Evolutionary conservation across 2,888 invertebrate species (phyloP).

Genomic region (Drosophila aldrichi): DNA sequence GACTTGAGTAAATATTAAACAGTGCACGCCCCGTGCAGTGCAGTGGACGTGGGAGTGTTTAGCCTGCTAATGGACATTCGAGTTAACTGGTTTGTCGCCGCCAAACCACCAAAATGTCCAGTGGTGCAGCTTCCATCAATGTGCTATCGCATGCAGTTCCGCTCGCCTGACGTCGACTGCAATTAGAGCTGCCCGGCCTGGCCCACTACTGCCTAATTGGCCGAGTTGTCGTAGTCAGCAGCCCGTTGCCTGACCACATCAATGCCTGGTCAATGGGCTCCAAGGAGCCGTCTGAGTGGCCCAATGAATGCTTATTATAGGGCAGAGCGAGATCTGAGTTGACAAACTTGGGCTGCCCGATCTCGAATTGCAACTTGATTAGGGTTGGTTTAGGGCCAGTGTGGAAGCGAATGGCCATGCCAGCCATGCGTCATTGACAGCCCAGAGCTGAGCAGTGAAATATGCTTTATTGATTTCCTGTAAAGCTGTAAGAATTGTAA

Average conservation of each 20-base stretch:
- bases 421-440: constrained; percentile 14
- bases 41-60: too few relatives aligned
- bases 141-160: constrained; percentile 11
- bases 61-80: background rate
- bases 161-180: constrained; percentile 11
- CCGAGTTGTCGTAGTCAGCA: background rate
- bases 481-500: constrained; percentile 53
- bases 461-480: constrained; percentile 77
- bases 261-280: constrained; percentile 43
- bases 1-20: background rate
- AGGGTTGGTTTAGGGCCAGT: background rate
- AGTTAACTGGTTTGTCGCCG: background rate
- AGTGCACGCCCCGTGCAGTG: too few relatives aligned
- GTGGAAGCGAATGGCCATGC: background rate
- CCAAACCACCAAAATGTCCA: constrained; percentile 3
- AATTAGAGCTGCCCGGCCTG: constrained; percentile 24
- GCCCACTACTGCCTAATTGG: background rate
- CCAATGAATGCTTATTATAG: constrained; percentile 41
- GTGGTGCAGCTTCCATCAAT: constrained; percentile 5
- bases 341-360: constrained; percentile 14
- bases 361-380: background rate
- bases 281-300: constrained; percentile 24
- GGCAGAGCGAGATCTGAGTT: constrained; percentile 13
- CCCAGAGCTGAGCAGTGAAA: constrained; percentile 46
- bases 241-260: constrained; percentile 43